These are phyloP conservation scores for Polietes domitor DNA, from an alignment of 2,888 invertebrate genomes.

Conservation along the genomic window DNA sequence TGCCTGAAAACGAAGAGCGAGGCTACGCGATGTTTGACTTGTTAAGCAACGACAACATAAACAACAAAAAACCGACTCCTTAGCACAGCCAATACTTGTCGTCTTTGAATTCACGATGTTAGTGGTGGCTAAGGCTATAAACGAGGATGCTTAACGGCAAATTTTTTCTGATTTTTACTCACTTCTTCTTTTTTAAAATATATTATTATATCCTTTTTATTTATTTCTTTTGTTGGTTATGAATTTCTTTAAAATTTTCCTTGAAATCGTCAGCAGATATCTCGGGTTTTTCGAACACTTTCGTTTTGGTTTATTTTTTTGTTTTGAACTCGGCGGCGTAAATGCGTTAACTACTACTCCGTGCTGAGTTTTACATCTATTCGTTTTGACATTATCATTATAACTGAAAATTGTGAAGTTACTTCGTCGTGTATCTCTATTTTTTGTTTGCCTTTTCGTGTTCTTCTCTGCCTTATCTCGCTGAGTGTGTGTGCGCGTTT, in stretches of 20 bases:
- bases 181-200: not conserved
- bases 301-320: conserved; percentile 15
- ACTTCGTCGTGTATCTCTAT: conserved; percentile 57
- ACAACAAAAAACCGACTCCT: not conserved
- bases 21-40: not conserved
- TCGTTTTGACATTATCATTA: conserved; percentile 78
- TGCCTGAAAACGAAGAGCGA: not conserved
- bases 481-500: no score
- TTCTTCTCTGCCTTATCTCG: conserved; percentile 18
- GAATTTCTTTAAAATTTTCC: not conserved
- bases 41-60: conserved; percentile 23
- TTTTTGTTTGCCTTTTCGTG: conserved; percentile 35
- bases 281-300: conserved; percentile 1
- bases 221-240: not conserved
- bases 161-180: no score
- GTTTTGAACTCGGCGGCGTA: conserved; percentile 10
- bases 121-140: no score
- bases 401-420: conserved; percentile 73
- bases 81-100: conserved; percentile 10
- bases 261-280: not conserved
- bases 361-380: conserved; percentile 67
- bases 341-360: conserved; percentile 37
- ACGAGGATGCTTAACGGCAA: no score
- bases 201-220: not conserved
- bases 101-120: not conserved